Conservation (phyloP, 2,888 invertebrate species). For the Ypsolopha sequella region DNA sequence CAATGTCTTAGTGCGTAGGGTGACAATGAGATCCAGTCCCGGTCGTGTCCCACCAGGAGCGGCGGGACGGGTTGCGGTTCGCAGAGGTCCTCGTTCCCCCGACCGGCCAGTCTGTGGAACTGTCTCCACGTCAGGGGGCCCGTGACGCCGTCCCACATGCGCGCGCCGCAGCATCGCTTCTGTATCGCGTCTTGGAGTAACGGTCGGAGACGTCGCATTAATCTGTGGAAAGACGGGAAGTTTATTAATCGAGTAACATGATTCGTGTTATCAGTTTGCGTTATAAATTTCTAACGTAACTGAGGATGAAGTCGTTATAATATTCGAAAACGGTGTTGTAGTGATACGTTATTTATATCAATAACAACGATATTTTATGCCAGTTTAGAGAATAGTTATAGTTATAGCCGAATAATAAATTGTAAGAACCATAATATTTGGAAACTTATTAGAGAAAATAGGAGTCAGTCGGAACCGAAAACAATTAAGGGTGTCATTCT, state of each 20-base stretch:
- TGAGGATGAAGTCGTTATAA: too few species aligned
- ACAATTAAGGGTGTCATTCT: too few species aligned
- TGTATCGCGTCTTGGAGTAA: conserved; percentile 96
- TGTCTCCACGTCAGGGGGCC: conserved; percentile 99
- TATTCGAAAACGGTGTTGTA: too few species aligned
- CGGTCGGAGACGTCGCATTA: conserved; percentile 93
- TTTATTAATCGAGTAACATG: background rate
- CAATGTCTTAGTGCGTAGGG: conserved; percentile 95
- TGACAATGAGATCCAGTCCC: conserved; percentile 95
- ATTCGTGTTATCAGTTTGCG: too few species aligned
- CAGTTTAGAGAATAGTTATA: too few species aligned
- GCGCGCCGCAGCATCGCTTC: conserved; percentile 87
- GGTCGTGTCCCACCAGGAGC: conserved; percentile 93
- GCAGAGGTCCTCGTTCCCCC: conserved; percentile 95
- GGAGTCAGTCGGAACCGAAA: too few species aligned
- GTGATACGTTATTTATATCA: too few species aligned
- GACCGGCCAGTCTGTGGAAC: conserved; percentile 94
- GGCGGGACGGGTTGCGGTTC: conserved; percentile 98
- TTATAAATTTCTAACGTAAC: too few species aligned
- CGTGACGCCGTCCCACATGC: conserved; percentile 95
- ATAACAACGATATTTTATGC: too few species aligned
- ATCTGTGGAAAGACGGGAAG: conserved; percentile 59
- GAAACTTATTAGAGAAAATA: too few species aligned
- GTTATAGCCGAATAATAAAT: too few species aligned
- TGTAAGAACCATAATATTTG: too few species aligned